phyloP scores from a whole-genome alignment of 2,113 vertebrate genomes.

The Etheostoma spectabile region DNA sequence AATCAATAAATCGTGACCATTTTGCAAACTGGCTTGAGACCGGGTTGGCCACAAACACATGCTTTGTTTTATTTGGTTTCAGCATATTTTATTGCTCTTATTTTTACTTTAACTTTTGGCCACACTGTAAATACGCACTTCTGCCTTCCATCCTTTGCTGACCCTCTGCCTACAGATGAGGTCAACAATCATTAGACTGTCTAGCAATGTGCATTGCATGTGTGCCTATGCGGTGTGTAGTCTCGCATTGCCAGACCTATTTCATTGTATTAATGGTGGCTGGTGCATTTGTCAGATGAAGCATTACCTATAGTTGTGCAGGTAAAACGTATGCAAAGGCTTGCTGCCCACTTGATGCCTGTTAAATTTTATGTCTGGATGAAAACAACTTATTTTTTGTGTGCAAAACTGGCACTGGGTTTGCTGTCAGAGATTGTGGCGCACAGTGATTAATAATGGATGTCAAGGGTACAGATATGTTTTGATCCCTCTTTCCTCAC shows the following conservation, averaged over 20 bases:
- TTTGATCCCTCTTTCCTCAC: constrained; percentile 26
- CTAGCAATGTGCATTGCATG: too few species aligned
- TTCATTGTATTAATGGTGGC: not conserved
- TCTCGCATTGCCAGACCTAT: not conserved
- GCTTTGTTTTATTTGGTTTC: too few species aligned
- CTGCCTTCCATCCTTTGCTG: too few species aligned
- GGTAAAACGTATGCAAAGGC: constrained; percentile 31
- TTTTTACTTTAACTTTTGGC: too few species aligned
- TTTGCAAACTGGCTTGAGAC: too few species aligned
- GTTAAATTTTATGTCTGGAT: constrained; percentile 36
- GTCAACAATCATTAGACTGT: too few species aligned
- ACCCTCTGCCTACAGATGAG: too few species aligned
- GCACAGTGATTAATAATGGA: constrained; percentile 58
- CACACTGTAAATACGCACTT: too few species aligned
- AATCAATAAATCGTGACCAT: too few species aligned
- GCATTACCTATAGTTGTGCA: not conserved
- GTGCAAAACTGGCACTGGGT: constrained; percentile 39
- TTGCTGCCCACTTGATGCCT: constrained; percentile 28
- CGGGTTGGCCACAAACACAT: too few species aligned
- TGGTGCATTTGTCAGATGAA: constrained; percentile 21
- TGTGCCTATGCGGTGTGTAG: too few species aligned
- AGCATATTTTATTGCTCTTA: too few species aligned
- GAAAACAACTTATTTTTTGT: constrained; percentile 43
- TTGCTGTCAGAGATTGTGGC: constrained; percentile 60
- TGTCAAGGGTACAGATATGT: constrained; percentile 17